A percentile compares a stretch with the other conserved stretches of the same genome.
Conservation (phyloP, 2,113 vertebrate genomes). For the Grus americana region DNA sequence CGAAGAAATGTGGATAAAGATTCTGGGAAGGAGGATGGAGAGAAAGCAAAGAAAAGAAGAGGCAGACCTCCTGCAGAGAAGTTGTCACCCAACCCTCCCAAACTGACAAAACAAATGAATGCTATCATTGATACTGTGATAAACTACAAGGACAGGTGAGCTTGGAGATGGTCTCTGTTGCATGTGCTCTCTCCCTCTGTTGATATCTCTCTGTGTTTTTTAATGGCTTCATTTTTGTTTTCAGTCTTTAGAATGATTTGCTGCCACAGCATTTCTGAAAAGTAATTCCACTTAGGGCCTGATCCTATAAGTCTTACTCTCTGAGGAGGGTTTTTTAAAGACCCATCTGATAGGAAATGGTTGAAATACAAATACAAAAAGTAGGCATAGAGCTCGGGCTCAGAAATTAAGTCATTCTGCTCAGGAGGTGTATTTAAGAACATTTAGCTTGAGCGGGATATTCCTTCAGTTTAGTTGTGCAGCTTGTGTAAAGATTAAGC, state of each 20-base stretch:
- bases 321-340: neutral
- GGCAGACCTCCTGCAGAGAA: conserved; percentile 96
- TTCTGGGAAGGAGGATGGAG: conserved; percentile 82
- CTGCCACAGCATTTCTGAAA: neutral
- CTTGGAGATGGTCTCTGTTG: neutral
- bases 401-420: neutral
- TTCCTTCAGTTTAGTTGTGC: neutral
- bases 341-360: neutral
- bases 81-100: conserved; percentile 91
- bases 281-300: neutral
- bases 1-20: conserved; percentile 92
- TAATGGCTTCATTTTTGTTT: neutral
- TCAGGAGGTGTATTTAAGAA: neutral
- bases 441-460: neutral
- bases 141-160: conserved; percentile 96
- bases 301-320: neutral
- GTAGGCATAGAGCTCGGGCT: neutral
- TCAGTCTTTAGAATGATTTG: neutral
- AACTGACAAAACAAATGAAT: conserved; percentile 96
- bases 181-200: neutral
- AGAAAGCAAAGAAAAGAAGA: conserved; percentile 92
- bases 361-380: neutral
- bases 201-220: accelerated
- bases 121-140: conserved; percentile 95
- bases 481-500: neutral